Percentiles rank a stretch among this genome's conserved stretches.
Conservation (phyloP, 2,113 vertebrate genomes). For the Hyaena hyaena region DNA sequence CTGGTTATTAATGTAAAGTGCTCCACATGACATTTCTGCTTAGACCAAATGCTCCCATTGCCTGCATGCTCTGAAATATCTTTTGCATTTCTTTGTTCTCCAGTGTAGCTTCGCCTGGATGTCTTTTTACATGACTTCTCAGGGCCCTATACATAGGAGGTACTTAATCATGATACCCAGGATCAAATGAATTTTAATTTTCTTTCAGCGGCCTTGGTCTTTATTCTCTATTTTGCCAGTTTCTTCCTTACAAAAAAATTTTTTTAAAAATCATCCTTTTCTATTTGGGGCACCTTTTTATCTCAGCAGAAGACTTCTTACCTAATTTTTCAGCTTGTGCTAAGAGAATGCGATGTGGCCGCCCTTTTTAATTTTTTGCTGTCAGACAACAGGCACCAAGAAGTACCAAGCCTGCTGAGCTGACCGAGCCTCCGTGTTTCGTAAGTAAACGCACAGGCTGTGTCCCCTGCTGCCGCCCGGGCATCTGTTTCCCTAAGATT, state of each 20-base stretch:
- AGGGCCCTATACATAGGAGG: neutral
- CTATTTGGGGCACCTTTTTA: neutral
- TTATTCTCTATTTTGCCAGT: neutral
- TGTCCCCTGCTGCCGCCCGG: neutral
- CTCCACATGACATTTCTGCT: slow-evolving; percentile 46
- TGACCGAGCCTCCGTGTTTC: neutral
- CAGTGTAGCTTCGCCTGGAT: neutral
- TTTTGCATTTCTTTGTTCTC: slow-evolving; percentile 51
- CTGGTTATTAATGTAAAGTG: slow-evolving; percentile 55
- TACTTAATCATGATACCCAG: neutral
- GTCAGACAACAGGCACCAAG: neutral
- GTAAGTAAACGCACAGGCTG: neutral
- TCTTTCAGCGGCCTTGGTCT: slow-evolving; percentile 6
- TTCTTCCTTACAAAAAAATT: neutral
- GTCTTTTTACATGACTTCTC: slow-evolving; percentile 1
- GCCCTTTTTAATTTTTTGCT: neutral
- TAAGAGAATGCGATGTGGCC: neutral
- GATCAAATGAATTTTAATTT: slow-evolving; percentile 45
- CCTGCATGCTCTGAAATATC: neutral
- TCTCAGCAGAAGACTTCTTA: neutral
- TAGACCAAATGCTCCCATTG: slow-evolving; percentile 42
- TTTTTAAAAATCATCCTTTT: neutral
- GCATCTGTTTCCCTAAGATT: neutral
- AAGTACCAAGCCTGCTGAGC: neutral
- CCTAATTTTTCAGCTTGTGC: neutral